Conservation (phyloP, 1,140 invertebrate genomes). For the Drosophila sproati region DNA sequence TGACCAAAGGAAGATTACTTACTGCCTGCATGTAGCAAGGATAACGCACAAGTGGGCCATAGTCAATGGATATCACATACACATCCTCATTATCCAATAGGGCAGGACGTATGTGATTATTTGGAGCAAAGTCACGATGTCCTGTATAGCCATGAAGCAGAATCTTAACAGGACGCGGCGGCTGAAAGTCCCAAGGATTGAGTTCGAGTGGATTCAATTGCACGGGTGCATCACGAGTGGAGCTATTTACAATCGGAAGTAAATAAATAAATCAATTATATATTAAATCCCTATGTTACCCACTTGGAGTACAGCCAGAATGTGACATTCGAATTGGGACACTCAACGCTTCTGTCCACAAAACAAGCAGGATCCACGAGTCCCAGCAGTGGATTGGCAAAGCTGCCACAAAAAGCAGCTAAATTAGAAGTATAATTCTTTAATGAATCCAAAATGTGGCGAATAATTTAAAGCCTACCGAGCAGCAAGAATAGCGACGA, state of each 20-base stretch:
- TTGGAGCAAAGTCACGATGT: slow-evolving; percentile 86
- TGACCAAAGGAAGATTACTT: slow-evolving; percentile 86
- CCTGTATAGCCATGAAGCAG: slow-evolving; percentile 89
- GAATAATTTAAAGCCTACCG: slow-evolving; percentile 44
- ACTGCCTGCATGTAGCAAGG: slow-evolving; percentile 87
- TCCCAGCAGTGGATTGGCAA: slow-evolving; percentile 58
- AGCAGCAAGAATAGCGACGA: slow-evolving; percentile 40
- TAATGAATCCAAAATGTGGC: slow-evolving; percentile 20
- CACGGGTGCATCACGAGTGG: slow-evolving; percentile 85
- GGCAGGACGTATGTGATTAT: slow-evolving; percentile 86
- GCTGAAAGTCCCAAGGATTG: slow-evolving; percentile 85
- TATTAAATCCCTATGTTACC: slow-evolving; percentile 19
- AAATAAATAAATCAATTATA: not conserved
- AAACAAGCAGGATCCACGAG: slow-evolving; percentile 65
- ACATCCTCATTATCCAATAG: slow-evolving; percentile 85
- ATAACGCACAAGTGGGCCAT: slow-evolving; percentile 85
- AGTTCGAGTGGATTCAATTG: slow-evolving; percentile 82
- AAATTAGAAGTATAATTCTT: not conserved
- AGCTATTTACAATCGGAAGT: slow-evolving; percentile 24
- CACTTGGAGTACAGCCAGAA: slow-evolving; percentile 88
- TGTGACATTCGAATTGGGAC: slow-evolving; percentile 87
- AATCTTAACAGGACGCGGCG: slow-evolving; percentile 86
- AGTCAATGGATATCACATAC: slow-evolving; percentile 87
- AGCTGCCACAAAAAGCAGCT: slow-evolving; percentile 18
- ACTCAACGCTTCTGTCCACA: slow-evolving; percentile 75